phyloP scores from a whole-genome alignment of 2,797 vertebrate species.

The Etheostoma nigrum region DNA sequence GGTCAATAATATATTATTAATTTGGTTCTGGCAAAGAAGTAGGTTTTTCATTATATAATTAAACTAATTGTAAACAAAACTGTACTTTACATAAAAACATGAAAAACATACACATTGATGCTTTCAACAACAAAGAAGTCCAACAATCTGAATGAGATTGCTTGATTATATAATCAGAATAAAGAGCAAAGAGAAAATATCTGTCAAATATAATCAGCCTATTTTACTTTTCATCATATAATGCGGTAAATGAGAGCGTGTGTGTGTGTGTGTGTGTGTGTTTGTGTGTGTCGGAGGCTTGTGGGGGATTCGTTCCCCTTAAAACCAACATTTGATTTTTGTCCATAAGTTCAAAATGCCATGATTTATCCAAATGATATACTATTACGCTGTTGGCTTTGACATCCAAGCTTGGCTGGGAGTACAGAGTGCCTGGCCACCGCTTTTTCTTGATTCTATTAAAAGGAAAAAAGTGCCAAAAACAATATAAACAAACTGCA shows the following conservation, averaged over 20 bases:
- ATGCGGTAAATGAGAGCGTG: conserved; percentile 17
- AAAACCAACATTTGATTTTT: conserved; percentile 49
- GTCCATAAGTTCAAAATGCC: conserved; percentile 40
- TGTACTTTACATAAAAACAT: neutral
- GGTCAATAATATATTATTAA: neutral
- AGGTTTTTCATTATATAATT: neutral
- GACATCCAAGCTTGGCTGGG: conserved; percentile 53
- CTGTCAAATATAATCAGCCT: conserved; percentile 23
- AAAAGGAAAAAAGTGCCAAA: conserved; percentile 47
- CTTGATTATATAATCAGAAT: conserved; percentile 1
- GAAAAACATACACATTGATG: neutral
- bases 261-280: too few relatives aligned
- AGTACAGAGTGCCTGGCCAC: conserved; percentile 34
- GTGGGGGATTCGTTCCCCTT: conserved; percentile 39
- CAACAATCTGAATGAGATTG: neutral
- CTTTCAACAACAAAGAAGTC: neutral
- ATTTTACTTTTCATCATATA: conserved; percentile 24
- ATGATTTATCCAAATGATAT: conserved; percentile 56
- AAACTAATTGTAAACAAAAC: neutral
- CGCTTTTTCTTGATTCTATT: conserved; percentile 44
- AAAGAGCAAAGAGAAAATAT: conserved; percentile 9
- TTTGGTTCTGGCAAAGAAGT: neutral
- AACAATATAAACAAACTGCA: conserved; percentile 52
- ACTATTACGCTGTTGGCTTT: conserved; percentile 53
- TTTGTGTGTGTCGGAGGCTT: conserved; percentile 6